Percentiles rank a stretch among this genome's conserved stretches.
Evolutionary conservation across 2,113 vertebrate genomes (phyloP).

Genomic region (Ploceus nigricollis): DNA sequence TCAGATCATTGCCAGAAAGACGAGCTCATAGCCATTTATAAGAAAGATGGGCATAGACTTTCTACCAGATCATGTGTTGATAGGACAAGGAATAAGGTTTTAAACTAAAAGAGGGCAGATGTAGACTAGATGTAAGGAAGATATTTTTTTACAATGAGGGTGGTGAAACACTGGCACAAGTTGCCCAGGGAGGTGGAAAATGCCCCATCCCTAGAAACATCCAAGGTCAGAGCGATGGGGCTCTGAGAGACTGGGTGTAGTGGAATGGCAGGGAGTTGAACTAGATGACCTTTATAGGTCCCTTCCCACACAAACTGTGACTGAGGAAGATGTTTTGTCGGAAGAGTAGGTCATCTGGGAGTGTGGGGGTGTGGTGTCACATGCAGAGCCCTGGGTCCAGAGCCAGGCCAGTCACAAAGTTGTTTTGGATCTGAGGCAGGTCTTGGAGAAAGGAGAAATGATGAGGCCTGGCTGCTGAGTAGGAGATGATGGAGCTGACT

Average conservation of each 20-base stretch:
- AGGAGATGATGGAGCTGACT: background rate
- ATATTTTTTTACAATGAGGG: background rate
- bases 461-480: background rate
- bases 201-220: background rate
- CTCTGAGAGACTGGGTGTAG: background rate
- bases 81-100: background rate
- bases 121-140: background rate
- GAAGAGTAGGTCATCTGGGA: background rate
- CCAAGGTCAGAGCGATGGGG: background rate
- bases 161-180: background rate
- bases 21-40: background rate
- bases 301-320: background rate
- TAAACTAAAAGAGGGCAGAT: background rate
- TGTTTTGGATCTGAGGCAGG: background rate
- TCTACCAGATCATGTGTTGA: background rate
- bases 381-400: background rate
- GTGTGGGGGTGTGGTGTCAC: background rate
- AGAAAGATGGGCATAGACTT: background rate
- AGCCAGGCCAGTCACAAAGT: background rate
- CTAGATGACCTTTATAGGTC: background rate
- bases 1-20: background rate
- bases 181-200: background rate
- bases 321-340: background rate
- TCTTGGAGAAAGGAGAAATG: background rate
- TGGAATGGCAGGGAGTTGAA: background rate